Base-by-base conservation (phyloP, 2,113 vertebrate genomes). In the Gorsachius goisagi region DNA sequence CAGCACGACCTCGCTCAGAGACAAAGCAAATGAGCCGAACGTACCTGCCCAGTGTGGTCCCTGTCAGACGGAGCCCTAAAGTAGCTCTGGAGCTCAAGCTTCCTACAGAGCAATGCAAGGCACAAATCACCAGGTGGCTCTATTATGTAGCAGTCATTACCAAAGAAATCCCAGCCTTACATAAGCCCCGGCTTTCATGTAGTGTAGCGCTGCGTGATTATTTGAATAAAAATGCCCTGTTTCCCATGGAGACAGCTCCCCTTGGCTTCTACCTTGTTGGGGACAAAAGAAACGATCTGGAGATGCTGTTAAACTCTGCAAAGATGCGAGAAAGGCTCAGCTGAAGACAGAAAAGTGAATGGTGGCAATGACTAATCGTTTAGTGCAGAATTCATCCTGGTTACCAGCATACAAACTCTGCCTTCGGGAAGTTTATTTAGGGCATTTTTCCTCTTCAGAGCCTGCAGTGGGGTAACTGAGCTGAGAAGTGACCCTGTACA, bases 71-170 rank as follows among this genome's bases (percentile, higher is more conserved):
- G 45, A 96, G 90, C 76, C 91, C 94, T 44, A 19, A 5, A 84
- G 95, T 0, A 74, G 96, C 86, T 93, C 76, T 83, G 2, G 20
- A 90, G 12, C 72, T 50, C 41, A 9, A 12, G 83, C 3, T 64
- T 90, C 94, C 93, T 47, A 7, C 72, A 17, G 89, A 96, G 96
- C 90, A 94, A 60, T 96, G 93, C 92, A 85, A 89, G 86, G 73
- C 90, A 78, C 92, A 76, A 56, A 92, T 93, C 95, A 96, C 95
- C 96, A 93, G 95, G 96, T 89, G 93, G 92, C 97, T 84, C 95
- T 18, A 89, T 93, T 92, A 81, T 85, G 94, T 92, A 93, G 94
- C 97, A 82, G 80, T 95, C 96, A 92, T 87, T 82, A 75, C 76
- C 86, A 60, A 22, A 89, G 79, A 84, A 82, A 90, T 83, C 79